Evolutionary conservation across 1,140 invertebrate species (phyloP), one percentile per base, ranked within the genome.

Genomic region (Pachyrhynchus sulphureomaculatus): DNA sequence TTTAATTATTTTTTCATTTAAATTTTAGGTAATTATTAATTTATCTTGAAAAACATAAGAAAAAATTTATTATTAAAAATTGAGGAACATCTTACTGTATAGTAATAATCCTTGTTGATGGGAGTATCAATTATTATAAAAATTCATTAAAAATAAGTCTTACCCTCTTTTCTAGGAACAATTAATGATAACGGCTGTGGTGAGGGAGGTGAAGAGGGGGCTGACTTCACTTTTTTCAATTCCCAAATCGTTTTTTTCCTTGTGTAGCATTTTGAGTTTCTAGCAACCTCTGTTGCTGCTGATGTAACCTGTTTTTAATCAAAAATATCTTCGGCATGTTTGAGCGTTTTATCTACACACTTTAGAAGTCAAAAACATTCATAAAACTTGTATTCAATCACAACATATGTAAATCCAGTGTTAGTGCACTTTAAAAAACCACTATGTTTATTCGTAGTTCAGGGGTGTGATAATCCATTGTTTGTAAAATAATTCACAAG

Each of bases 321-420:
- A 91, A 77, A 77, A 92, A 93, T 75, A 93, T 92, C 81, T 93
- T 93, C 79, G 91, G 91, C 91, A 93, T 93, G 71, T 81, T 84
- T 69, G 10, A 17, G 12, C 24, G 5, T 18, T 15, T 34, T 17
- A 34, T 12, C 13, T 5, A 34, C n/a, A 39, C 34, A 15, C 33
- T 33, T 15, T 15, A 13, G 10, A 6, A 39, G 17, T 24, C 29
- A 5, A 51, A 51, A 36, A 17, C 17, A 51, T 42, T 4, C 23
- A 48, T 48, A 48, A n/a, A n/a, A n/a, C n/a, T n/a, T n/a, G n/a
- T n/a, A n/a, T n/a, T n/a, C n/a, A n/a, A n/a, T n/a, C n/a, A n/a
- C n/a, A n/a, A 26, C 24, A 26, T 4, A 4, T 4, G 8, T 26
- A 26, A 26, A 26, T 26, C 24, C 24, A 26, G 24, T 26, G 24